Percentiles rank a stretch among this genome's conserved stretches.
Conservation (phyloP, 2,888 invertebrate species). For the Sinelater perroti region DNA sequence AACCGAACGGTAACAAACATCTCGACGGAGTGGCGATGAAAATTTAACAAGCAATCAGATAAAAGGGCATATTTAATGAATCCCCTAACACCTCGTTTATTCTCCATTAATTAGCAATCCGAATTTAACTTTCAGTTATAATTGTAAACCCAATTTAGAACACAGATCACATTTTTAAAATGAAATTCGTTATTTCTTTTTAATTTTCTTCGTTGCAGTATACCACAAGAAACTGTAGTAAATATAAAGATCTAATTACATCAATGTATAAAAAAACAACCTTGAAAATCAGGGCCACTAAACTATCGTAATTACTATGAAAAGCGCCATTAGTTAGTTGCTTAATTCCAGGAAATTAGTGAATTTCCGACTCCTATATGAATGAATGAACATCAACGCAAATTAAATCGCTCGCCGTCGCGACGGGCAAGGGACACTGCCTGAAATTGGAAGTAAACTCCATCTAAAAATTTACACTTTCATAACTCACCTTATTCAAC, state of each 20-base stretch:
- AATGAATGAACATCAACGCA: constrained; percentile 34
- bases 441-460: constrained; percentile 36
- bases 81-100: neutral
- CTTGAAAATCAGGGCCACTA: no score
- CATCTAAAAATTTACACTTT: constrained; percentile 37
- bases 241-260: no score
- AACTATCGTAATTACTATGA: constrained; percentile 10
- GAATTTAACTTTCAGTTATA: neutral
- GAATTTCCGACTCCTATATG: constrained; percentile 33
- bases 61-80: constrained; percentile 21
- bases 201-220: no score
- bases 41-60: constrained; percentile 16
- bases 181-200: no score
- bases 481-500: constrained; percentile 29
- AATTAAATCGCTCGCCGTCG: constrained; percentile 32
- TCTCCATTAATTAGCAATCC: constrained; percentile 1
- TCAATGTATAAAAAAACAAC: no score
- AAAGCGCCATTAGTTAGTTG: constrained; percentile 25
- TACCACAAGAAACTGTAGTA: no score
- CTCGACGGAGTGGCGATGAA: neutral
- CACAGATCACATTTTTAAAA: neutral
- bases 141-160: neutral
- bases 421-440: constrained; percentile 27
- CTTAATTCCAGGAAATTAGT: constrained; percentile 34
- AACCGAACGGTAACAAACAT: constrained; percentile 1